Percentiles rank a stretch among this genome's conserved stretches.
phyloP scores from a whole-genome alignment of 37 sponge, comb jelly and placozoan species.

The Halichondria panicea region DNA sequence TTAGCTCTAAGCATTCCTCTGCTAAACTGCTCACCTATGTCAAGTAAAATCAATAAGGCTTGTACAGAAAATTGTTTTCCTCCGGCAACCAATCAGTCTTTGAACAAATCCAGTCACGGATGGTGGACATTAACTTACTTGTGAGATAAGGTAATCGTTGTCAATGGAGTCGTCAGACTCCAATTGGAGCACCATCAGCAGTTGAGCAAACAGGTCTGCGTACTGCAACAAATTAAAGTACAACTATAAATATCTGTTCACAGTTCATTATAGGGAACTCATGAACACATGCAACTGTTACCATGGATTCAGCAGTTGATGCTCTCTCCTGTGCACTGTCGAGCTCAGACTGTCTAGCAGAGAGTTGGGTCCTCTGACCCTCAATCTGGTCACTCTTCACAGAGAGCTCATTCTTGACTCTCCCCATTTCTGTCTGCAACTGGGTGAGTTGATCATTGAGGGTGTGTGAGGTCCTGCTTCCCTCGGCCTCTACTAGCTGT shows the following conservation, averaged over 20 bases:
- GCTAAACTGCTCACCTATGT: conserved; percentile 23
- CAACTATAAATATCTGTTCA: not conserved
- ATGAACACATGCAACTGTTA: not conserved
- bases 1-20: conserved; percentile 32
- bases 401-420: conserved; percentile 32
- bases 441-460: not conserved
- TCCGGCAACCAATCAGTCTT: not conserved
- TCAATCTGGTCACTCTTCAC: conserved; percentile 20
- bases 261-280: not conserved
- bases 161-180: conserved; percentile 31
- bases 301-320: conserved; percentile 21
- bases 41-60: not conserved
- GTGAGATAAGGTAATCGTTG: conserved; percentile 31
- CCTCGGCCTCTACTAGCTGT: conserved; percentile 30
- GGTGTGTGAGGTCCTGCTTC: not conserved
- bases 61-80: not conserved
- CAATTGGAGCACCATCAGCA: conserved; percentile 22
- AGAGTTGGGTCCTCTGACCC: conserved; percentile 8
- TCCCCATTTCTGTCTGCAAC: conserved; percentile 41
- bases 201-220: conserved; percentile 44
- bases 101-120: not conserved
- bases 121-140: conserved; percentile 3
- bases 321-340: conserved; percentile 21
- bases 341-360: conserved; percentile 18
- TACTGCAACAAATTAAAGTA: conserved; percentile 39